Evolutionary conservation across 2,113 vertebrate species (phyloP).

Genomic region (Lynx canadensis): DNA sequence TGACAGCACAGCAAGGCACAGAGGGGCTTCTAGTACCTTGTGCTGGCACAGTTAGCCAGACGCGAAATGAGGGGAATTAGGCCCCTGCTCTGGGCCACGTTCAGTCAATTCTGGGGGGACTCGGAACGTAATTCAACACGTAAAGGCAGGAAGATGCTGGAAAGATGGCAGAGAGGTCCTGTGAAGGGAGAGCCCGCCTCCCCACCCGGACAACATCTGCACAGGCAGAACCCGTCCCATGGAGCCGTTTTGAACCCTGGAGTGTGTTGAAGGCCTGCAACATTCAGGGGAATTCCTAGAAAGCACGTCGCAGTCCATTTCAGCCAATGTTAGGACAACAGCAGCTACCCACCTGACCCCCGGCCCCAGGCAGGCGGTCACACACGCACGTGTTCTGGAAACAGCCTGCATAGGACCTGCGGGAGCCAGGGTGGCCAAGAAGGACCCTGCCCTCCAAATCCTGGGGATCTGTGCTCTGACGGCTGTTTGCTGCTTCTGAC

Average conservation of each 20-base stretch:
- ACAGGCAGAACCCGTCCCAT: neutral
- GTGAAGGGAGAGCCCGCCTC: neutral
- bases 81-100: neutral
- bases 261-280: neutral
- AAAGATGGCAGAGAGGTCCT: neutral
- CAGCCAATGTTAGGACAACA: neutral
- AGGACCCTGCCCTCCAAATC: neutral
- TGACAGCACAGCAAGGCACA: neutral
- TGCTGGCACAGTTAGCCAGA: neutral
- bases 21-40: neutral
- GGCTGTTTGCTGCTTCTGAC: no score
- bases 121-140: no score
- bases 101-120: neutral
- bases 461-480: neutral
- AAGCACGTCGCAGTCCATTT: fast-evolving
- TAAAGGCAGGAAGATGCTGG: neutral
- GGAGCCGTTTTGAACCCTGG: neutral
- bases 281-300: neutral
- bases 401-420: neutral
- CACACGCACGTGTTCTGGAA: fast-evolving
- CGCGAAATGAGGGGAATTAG: fast-evolving
- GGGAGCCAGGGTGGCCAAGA: neutral
- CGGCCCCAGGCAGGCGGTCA: neutral
- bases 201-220: neutral
- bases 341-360: neutral